Evolutionary conservation across 2,113 vertebrate species (phyloP).

Genomic region (Hemiprocne comata): DNA sequence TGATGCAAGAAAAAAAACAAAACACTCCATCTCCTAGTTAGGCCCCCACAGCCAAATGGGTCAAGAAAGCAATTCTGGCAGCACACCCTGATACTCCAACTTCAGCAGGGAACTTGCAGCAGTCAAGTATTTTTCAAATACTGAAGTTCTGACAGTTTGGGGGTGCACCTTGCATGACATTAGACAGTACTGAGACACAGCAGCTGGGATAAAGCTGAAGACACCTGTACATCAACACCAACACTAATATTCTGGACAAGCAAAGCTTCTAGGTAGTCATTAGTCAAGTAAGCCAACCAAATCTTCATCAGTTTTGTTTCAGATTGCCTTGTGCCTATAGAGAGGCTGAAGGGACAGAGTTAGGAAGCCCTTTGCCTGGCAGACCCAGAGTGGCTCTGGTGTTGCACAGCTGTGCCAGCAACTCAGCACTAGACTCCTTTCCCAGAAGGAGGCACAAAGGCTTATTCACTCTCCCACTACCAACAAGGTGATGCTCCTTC

Average conservation of each 20-base stretch:
- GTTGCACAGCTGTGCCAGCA: not conserved
- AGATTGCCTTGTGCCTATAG: not conserved
- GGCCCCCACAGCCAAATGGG: not conserved
- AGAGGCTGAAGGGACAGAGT: not conserved
- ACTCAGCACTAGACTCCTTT: not conserved
- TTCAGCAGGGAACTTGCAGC: not conserved
- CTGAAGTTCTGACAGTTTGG: not conserved
- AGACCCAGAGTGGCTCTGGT: not conserved
- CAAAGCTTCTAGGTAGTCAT: not conserved
- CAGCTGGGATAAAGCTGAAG: not conserved
- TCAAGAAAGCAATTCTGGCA: slow-evolving; percentile 9
- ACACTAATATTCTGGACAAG: accelerated
- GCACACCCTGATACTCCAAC: not conserved
- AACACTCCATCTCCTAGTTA: slow-evolving; percentile 6
- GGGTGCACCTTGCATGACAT: not conserved
- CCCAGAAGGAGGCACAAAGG: not conserved
- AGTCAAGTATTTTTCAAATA: not conserved
- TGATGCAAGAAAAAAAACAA: slow-evolving; percentile 3
- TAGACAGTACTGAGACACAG: not conserved
- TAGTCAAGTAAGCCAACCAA: not conserved
- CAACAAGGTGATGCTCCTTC: not conserved
- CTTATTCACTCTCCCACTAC: not conserved
- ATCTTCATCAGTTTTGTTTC: too few relatives aligned
- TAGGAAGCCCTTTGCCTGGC: not conserved
- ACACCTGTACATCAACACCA: not conserved